Percentiles rank a stretch among this genome's conserved stretches.
Evolutionary conservation across 2,113 vertebrate species (phyloP).

Genomic region (Carassius carassius): DNA sequence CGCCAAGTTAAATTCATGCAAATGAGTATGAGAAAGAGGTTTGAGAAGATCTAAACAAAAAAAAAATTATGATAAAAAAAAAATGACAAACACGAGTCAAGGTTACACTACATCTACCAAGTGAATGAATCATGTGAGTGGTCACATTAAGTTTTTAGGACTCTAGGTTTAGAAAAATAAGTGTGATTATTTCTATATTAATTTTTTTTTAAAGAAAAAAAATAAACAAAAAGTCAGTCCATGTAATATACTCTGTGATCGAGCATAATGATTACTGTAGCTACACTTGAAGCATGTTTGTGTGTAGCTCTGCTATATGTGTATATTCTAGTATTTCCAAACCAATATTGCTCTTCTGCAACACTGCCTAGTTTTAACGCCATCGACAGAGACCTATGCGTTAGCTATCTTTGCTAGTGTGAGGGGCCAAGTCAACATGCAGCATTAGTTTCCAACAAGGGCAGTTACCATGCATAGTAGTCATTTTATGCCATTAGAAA

Average conservation of each 20-base stretch:
- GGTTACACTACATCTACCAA: slow-evolving; percentile 39
- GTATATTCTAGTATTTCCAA: slow-evolving; percentile 50
- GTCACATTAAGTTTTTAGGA: slow-evolving; percentile 59
- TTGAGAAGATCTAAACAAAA: slow-evolving; percentile 2
- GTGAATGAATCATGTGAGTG: slow-evolving; percentile 52
- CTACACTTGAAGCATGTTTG: slow-evolving; percentile 55
- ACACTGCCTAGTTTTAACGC: slow-evolving; percentile 38
- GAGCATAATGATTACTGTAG: slow-evolving; percentile 54
- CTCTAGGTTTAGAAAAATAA: slow-evolving; percentile 74
- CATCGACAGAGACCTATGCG: background rate
- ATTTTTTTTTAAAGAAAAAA: slow-evolving; percentile 26
- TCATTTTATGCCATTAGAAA: slow-evolving; percentile 34
- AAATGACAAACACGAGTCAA: slow-evolving; percentile 32
- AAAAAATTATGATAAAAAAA: background rate
- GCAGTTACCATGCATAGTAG: slow-evolving; percentile 48
- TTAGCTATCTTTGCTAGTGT: slow-evolving; percentile 54
- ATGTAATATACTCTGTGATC: slow-evolving; percentile 51
- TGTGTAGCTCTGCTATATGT: slow-evolving; percentile 38
- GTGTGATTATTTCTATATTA: slow-evolving; percentile 65
- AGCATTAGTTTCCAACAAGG: slow-evolving; percentile 63
- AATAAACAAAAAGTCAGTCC: slow-evolving; percentile 40
- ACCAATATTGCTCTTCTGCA: slow-evolving; percentile 70
- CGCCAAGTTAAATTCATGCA: slow-evolving; percentile 75
- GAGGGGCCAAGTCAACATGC: slow-evolving; percentile 69
- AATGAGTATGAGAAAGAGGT: slow-evolving; percentile 57